These are phyloP conservation scores for Torymus tubicola DNA, from an alignment of 2,888 invertebrate genomes.

Conservation along the genomic window DNA sequence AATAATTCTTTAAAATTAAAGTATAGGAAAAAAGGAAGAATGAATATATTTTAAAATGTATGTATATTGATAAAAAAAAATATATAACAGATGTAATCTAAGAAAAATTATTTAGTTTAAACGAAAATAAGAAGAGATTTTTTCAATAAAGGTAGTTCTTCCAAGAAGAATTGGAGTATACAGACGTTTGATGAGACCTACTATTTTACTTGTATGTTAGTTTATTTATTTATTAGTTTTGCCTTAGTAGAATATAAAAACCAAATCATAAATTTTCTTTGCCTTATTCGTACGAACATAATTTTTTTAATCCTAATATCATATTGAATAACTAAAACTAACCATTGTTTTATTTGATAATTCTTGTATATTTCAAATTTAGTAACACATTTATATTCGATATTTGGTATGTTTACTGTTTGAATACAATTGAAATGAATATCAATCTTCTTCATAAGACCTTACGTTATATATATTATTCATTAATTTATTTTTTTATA, in stretches of 20 bases:
- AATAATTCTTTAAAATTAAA: too few species aligned
- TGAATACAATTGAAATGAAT: not conserved
- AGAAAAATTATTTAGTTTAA: conserved; percentile 5
- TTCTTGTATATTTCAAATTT: conserved; percentile 9
- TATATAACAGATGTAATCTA: conserved; percentile 8
- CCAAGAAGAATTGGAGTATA: conserved; percentile 37
- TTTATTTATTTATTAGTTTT: conserved; percentile 30
- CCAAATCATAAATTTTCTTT: not conserved
- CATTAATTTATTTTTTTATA: not conserved
- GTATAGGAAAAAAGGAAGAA: too few species aligned
- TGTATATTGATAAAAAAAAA: not conserved
- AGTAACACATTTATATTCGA: conserved; percentile 22
- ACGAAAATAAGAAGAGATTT: conserved; percentile 33
- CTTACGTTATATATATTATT: conserved; percentile 35
- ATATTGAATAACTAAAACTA: conserved; percentile 12
- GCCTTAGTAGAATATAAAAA: conserved; percentile 20
- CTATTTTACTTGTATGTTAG: conserved; percentile 44
- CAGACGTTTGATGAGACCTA: conserved; percentile 34
- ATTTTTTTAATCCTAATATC: conserved; percentile 16
- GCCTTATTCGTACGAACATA: not conserved
- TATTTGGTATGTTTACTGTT: conserved; percentile 6
- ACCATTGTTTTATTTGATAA: conserved; percentile 3
- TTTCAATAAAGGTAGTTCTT: conserved; percentile 51
- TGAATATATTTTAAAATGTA: too few species aligned
- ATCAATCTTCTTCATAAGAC: conserved; percentile 45